phyloP scores from a whole-genome alignment of 2,113 vertebrate genomes.

The Aldabrachelys gigantea region DNA sequence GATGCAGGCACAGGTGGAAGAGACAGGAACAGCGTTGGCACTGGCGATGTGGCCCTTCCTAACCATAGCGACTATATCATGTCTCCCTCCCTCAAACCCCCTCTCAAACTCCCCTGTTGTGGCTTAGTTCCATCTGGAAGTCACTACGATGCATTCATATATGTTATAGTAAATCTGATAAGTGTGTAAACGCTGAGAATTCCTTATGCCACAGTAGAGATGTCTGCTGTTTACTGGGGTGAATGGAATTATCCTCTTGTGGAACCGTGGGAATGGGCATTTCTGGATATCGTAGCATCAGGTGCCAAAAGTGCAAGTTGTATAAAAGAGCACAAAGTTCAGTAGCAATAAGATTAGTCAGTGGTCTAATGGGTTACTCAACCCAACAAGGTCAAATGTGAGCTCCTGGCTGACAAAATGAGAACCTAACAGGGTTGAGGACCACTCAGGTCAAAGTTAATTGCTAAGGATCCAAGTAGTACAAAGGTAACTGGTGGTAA shows the following conservation, averaged over 20 bases:
- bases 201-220: background rate
- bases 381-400: background rate
- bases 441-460: background rate
- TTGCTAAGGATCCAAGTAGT: too few relatives aligned
- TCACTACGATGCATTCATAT: background rate
- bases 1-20: too few relatives aligned
- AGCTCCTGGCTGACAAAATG: background rate
- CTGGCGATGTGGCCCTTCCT: too few relatives aligned
- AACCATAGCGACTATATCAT: too few relatives aligned
- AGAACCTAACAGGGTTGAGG: background rate
- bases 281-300: background rate
- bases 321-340: background rate
- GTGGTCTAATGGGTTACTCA: rapidly evolving
- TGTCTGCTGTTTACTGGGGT: background rate
- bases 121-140: background rate
- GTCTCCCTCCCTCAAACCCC: too few relatives aligned
- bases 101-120: too few relatives aligned
- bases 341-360: background rate
- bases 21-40: too few relatives aligned
- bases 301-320: background rate
- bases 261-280: background rate
- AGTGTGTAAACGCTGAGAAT: rapidly evolving
- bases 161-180: background rate
- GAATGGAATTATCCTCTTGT: background rate
- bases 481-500: background rate